These are phyloP conservation scores for Musca domestica DNA, from an alignment of 1,140 invertebrate species.

Conservation along the genomic window DNA sequence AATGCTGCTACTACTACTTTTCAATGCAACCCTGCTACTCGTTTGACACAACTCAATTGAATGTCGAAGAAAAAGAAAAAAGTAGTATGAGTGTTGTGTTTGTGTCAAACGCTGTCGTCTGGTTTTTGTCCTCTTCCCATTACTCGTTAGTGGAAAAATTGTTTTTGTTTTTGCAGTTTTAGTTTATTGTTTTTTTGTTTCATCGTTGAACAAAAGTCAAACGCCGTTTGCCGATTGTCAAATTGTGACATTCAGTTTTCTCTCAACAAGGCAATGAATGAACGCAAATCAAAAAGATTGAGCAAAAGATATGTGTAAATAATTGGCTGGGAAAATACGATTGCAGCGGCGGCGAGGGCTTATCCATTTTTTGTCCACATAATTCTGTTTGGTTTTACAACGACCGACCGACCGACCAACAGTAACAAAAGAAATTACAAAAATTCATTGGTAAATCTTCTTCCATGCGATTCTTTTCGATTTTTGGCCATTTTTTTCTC, in stretches of 20 bases:
- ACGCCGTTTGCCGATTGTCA: conserved; percentile 15
- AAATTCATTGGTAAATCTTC: neutral
- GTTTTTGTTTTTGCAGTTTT: conserved; percentile 9
- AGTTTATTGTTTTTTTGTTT: conserved; percentile 6
- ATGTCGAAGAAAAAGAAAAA: conserved; percentile 1
- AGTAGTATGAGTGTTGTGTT: conserved; percentile 4
- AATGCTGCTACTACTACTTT: neutral
- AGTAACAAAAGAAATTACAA: too few species aligned
- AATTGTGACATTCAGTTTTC: neutral
- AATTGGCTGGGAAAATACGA: neutral
- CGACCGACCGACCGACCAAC: too few species aligned
- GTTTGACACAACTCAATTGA: neutral
- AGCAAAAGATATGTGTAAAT: conserved; percentile 8
- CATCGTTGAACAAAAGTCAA: conserved; percentile 2
- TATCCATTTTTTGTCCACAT: neutral
- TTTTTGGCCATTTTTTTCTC: neutral
- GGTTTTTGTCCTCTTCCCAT: conserved; percentile 2
- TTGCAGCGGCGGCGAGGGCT: too few species aligned
- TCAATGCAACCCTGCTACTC: neutral
- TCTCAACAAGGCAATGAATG: neutral
- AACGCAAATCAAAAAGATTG: neutral
- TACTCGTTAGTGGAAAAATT: conserved; percentile 6
- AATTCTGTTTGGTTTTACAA: too few species aligned
- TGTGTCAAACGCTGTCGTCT: conserved; percentile 16
- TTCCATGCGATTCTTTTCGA: neutral